phyloP scores from a whole-genome alignment of 2,113 vertebrate genomes.

The Fregetta grallaria region DNA sequence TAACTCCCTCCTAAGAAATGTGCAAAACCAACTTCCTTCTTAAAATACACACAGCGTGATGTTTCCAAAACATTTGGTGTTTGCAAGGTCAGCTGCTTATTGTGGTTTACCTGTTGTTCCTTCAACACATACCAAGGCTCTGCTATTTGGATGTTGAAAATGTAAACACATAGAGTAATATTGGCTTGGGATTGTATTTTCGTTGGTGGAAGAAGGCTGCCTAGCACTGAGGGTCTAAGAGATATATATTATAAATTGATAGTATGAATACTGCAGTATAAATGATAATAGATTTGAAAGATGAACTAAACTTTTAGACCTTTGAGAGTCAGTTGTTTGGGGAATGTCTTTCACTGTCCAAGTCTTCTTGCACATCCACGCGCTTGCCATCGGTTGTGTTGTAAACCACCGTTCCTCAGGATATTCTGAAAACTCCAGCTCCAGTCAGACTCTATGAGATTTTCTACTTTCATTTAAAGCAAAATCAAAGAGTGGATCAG shows the following conservation, averaged over 20 bases:
- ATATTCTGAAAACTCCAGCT: not conserved
- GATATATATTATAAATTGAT: not conserved
- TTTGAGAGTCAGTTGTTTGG: not conserved
- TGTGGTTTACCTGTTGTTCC: not conserved
- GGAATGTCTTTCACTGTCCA: not conserved
- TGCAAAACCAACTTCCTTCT: not conserved
- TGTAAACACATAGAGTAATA: not conserved
- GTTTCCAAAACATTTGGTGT: not conserved
- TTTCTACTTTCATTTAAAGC: not conserved
- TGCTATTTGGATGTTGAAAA: not conserved
- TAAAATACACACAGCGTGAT: not conserved
- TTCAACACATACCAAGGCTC: not conserved
- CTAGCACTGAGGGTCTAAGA: not conserved
- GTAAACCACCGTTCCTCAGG: not conserved
- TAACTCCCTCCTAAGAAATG: not conserved
- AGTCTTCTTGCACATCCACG: not conserved
- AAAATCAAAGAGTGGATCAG: not conserved
- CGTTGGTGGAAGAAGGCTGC: not conserved
- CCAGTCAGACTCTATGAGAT: not conserved
- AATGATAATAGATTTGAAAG: not conserved
- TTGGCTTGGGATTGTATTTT: not conserved
- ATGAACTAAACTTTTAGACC: not conserved
- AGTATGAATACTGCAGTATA: not conserved
- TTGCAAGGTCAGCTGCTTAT: not conserved
- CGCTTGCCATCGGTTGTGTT: accelerated